Conservation (phyloP, 2,888 invertebrate genomes). For the Blomia tropicalis region DNA sequence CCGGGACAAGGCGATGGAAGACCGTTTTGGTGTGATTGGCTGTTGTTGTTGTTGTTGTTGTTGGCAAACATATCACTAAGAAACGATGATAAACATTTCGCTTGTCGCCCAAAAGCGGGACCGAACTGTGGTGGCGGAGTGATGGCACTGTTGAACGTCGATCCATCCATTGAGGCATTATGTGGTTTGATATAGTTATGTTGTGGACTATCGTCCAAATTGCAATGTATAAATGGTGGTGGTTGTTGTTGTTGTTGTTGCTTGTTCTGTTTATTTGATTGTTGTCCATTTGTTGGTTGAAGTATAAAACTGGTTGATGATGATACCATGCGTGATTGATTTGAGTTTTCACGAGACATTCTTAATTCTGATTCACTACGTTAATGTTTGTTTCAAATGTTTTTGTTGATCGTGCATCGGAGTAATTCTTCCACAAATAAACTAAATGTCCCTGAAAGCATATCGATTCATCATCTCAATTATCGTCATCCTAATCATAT, state of each 20-base stretch:
- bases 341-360: no score
- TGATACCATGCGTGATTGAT: background rate
- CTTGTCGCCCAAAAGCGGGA: background rate
- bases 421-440: no score
- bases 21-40: background rate
- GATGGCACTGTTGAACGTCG: background rate
- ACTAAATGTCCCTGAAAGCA: no score
- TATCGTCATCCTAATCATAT: no score
- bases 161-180: no score
- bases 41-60: background rate
- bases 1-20: background rate
- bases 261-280: background rate
- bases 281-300: background rate
- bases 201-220: slow-evolving; percentile 1
- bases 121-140: slow-evolving; percentile 4
- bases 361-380: no score
- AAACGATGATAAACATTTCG: background rate
- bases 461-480: no score
- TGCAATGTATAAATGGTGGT: slow-evolving; percentile 9
- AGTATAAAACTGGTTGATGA: background rate
- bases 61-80: background rate
- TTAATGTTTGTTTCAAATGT: background rate
- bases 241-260: no score
- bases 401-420: background rate
- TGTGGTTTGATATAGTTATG: slow-evolving; percentile 11